These are phyloP conservation scores for Apodemus speciosus DNA, from an alignment of 2,113 vertebrate species.

Conservation along the genomic window DNA sequence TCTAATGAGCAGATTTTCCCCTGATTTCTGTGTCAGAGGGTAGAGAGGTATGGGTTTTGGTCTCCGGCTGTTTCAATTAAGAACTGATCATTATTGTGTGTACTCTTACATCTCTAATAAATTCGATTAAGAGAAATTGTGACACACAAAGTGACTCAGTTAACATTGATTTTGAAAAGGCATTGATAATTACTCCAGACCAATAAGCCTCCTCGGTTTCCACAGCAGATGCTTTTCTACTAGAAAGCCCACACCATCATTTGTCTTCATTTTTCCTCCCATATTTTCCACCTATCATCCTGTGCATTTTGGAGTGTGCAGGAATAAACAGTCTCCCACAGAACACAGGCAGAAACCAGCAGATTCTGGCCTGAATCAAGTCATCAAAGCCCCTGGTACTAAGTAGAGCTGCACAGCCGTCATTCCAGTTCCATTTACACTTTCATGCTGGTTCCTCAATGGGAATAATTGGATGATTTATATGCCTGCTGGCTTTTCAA, in stretches of 20 bases:
- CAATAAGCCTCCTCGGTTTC: conserved; percentile 67
- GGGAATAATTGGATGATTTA: conserved; percentile 77
- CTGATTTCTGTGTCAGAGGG: conserved; percentile 56
- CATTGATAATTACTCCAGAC: conserved; percentile 69
- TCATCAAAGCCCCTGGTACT: conserved; percentile 65
- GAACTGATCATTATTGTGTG: conserved; percentile 63
- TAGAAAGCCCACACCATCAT: conserved; percentile 4
- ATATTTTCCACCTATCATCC: conserved; percentile 35
- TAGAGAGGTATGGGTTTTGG: conserved; percentile 60
- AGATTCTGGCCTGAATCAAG: conserved; percentile 71
- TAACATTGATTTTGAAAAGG: conserved; percentile 73
- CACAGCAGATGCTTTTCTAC: conserved; percentile 56
- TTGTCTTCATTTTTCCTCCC: conserved; percentile 59
- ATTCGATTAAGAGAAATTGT: conserved; percentile 70
- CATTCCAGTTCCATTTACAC: conserved; percentile 69
- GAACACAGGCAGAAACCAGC: conserved; percentile 64
- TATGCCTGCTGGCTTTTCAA: conserved; percentile 79
- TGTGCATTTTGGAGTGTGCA: not conserved
- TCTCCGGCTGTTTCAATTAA: conserved; percentile 75
- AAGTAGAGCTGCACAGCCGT: conserved; percentile 67
- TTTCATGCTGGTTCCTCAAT: conserved; percentile 71
- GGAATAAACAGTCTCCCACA: conserved; percentile 61
- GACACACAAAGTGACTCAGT: conserved; percentile 57
- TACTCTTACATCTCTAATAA: conserved; percentile 75
- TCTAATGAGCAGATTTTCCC: conserved; percentile 73